Evolutionary conservation across 2,113 vertebrate species (phyloP), one percentile per base, ranked within the genome.

Genomic region (Marmota flaviventris): DNA sequence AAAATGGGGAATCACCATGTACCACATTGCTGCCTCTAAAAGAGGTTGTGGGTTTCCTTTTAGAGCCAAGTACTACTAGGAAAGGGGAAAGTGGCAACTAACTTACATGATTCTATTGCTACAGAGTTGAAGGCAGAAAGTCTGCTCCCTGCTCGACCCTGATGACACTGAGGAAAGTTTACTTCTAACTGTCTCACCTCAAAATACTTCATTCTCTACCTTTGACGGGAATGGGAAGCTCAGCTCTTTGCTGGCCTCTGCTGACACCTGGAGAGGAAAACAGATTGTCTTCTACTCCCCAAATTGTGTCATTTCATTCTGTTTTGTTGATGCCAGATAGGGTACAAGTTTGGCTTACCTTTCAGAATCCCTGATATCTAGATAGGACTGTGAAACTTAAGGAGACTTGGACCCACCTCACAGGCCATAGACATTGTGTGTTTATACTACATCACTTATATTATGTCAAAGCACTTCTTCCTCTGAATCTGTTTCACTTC

Each of bases 61-160:
- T 29, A 10, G 12, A 24, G 0, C 22, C 4, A 63, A 13, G 34
- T 63, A 4, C 32, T 27, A 53, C 29, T 9, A 11, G 6, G 1
- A 2, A 70, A 10, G 58, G 7, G 10, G 11, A 48, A 39, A 8
- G 0, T 51, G 2, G 22, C 58, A 27, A 22, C 22, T 22, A 22
- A 56, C 39, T 79, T 63, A 8, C 12, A 73, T 25, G 17, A 25
- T 13, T 73, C 7, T 56, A 11, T 73, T 79, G 4, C 24, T 75
- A 17, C 18, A 72, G 27, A 32, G n/a, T 56, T 37, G 45, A 29
- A 18, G 16, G 16, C 27, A 84, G 39, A 89, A 84, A 39, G 34
- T 72, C 8, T 24, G 16, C 14, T 79, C 42, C 29, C 29, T 56
- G 8, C 22, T 5, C 0, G 34, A 34, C 2, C 24, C 5, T 65